A percentile compares a stretch with the other conserved stretches of the same genome.
phyloP scores from a whole-genome alignment of 2,113 vertebrate genomes.

The Tichodroma muraria region DNA sequence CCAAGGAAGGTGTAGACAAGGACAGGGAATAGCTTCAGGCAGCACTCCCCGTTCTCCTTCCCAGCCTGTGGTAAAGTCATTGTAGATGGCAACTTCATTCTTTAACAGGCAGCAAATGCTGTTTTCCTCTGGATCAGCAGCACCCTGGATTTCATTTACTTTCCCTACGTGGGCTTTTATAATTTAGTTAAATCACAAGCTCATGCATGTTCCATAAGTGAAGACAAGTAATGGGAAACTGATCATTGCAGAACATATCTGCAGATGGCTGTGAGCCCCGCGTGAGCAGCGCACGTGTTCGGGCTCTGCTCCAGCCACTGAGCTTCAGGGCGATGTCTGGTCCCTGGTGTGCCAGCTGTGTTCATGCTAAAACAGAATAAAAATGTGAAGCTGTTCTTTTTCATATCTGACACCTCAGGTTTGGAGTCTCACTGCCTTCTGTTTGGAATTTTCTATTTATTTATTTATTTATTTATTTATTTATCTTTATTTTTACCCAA shows the following conservation, averaged over 20 bases:
- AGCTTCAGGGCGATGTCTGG: not conserved
- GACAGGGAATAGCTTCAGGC: not conserved
- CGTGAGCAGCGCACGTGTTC: not conserved
- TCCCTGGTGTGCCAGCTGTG: not conserved
- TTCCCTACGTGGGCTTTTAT: not conserved
- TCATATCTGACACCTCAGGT: not conserved
- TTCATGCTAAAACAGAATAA: not conserved
- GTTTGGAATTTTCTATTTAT: not conserved
- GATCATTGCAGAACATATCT: not conserved
- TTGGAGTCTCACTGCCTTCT: not conserved
- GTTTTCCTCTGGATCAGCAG: not conserved
- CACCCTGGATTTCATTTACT: not conserved
- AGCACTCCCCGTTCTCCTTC: not conserved
- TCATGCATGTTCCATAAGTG: not conserved
- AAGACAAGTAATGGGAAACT: not conserved
- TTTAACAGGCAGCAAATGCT: not conserved
- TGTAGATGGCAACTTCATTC: not conserved
- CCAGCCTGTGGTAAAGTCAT: not conserved
- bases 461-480: not conserved
- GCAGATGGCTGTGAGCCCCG: not conserved
- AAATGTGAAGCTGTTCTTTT: not conserved
- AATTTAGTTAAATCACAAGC: not conserved
- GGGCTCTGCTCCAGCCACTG: accelerated
- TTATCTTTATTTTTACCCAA: not conserved
- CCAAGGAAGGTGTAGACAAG: not conserved